Base-by-base conservation (phyloP, 1,140 invertebrate genomes). In the Branchinecta lynchi region DNA sequence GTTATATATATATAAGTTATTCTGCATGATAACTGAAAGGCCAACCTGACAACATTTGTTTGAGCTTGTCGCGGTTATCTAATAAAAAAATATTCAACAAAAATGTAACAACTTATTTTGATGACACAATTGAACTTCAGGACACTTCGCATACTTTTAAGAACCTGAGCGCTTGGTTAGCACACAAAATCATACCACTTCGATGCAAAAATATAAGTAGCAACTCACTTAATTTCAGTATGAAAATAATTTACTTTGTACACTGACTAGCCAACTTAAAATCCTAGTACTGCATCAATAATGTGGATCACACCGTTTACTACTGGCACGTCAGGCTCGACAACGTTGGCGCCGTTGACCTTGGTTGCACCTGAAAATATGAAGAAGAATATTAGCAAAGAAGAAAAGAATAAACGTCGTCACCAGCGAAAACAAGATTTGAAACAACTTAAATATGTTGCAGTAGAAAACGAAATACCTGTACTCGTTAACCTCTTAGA, bases 301-400 rank as follows among this genome's bases (percentile, higher is more conserved):
- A 78, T 75, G 70, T 80, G 77, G 3, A 80, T 66, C 8, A 79
- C 70, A 12, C 78, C 78, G 69, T 79, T 77, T 43, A 77, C 74
- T 8, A 77, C 74, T 0, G 72, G 66, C 8, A 77, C 73, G 68
- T 79, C 77, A 0, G 73, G 32, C 7, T 74, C 71, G 0, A 78
- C 43, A 0, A 79, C 71, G n/a, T 73, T 71, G 8, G 77, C 78
- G 8, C 78, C 79, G 67, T 79, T 79, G 8, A 80, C 76, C 43
- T 78, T 76, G 15, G 73, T 73, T n/a, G 76, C 65, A 76, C 73
- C 71, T 69, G 66, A 69, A 71, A 73, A 21, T 32, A 66, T 32
- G 32, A 44, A 70, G 10, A 12, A 43, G 68, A 0, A 66, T 21
- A 32, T 44, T 66, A 43, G 20, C 20, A 21, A 67, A 21, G 12